These are phyloP conservation scores for Pyralis farinalis DNA, from an alignment of 2,888 invertebrate genomes.

Conservation along the genomic window DNA sequence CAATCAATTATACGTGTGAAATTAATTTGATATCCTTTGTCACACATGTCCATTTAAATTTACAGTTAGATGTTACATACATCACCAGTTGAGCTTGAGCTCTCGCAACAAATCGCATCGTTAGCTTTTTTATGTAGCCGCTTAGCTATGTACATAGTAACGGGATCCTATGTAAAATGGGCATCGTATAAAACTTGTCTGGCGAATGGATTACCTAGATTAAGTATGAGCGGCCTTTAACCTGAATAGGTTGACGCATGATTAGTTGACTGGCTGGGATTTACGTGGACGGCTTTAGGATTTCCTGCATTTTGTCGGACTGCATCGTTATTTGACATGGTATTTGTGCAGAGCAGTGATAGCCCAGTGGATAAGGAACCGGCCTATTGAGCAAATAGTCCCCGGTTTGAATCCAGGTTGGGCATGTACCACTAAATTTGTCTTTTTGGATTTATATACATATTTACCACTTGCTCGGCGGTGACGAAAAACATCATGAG, in stretches of 20 bases:
- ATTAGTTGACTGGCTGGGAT: constrained; percentile 47
- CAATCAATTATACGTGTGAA: too few relatives aligned
- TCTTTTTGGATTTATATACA: too few relatives aligned
- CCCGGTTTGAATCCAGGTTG: too few relatives aligned
- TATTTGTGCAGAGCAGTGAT: too few relatives aligned
- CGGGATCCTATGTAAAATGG: constrained; percentile 43
- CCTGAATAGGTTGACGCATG: constrained; percentile 63
- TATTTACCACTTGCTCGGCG: too few relatives aligned
- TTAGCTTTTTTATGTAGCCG: constrained; percentile 18
- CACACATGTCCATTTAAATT: constrained; percentile 70
- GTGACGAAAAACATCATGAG: too few relatives aligned
- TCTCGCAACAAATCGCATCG: constrained; percentile 35
- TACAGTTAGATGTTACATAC: constrained; percentile 74
- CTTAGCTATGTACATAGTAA: constrained; percentile 22
- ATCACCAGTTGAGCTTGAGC: constrained; percentile 48
- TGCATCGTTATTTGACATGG: too few relatives aligned
- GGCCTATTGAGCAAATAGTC: too few relatives aligned
- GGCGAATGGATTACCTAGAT: constrained; percentile 71
- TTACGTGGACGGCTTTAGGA: constrained; percentile 25
- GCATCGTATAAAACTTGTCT: constrained; percentile 61
- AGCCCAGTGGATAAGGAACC: too few relatives aligned
- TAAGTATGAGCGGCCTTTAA: constrained; percentile 66
- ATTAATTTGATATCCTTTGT: constrained; percentile 61
- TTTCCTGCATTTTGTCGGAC: constrained; percentile 8
- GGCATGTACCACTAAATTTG: too few relatives aligned